Evolutionary conservation across 2,113 vertebrate genomes (phyloP), one percentile per base, ranked within the genome.

Genomic region (Pithys albifrons): DNA sequence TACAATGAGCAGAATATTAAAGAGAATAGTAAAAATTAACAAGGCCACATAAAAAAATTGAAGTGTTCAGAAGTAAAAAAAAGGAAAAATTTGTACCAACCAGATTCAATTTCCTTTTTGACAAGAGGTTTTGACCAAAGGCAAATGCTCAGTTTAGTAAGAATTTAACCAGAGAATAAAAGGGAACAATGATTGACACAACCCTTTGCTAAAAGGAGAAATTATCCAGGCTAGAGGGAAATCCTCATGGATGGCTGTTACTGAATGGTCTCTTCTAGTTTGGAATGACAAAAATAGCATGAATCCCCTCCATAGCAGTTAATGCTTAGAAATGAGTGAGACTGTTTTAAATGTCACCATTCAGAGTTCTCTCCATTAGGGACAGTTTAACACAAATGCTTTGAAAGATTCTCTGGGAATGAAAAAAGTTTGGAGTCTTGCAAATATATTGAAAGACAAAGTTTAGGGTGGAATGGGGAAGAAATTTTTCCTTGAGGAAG

Each of bases 91-190:
- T 5, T 14, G 10, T 6, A 20, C 25, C 2, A 41, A 19, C 15
- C 3, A 14, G 45, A 59, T 19, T 49, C 7, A 9, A 29, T 45
- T 64, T 37, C 25, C 2, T 27, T 70, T 69, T n/a, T 12, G 1
- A 41, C 7, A 61, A 65, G 10, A n/a, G 9, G 2, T 61, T 71
- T 76, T 3, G 3, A 8, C 5, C 31, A 82, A 77, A 64, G 2
- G 3, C 8, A 72, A 91, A 27, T 1, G 1, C 7, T 58, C 3
- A 19, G 9, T 1, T 52, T 5, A n/a, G 6, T 7, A 67, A 62
- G 5, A 20, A 88, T 18, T 31, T 27, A 72, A 72, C 37, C 16
- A 57, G 23, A 18, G 45, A 43, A 76, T 35, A 23, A 48, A 70
- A 31, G n/a, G 57, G 19, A 76, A 13, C 31, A 74, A 22, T 18